phyloP scores from a whole-genome alignment of 2,113 vertebrate species.

The Thomomys bottae region DNA sequence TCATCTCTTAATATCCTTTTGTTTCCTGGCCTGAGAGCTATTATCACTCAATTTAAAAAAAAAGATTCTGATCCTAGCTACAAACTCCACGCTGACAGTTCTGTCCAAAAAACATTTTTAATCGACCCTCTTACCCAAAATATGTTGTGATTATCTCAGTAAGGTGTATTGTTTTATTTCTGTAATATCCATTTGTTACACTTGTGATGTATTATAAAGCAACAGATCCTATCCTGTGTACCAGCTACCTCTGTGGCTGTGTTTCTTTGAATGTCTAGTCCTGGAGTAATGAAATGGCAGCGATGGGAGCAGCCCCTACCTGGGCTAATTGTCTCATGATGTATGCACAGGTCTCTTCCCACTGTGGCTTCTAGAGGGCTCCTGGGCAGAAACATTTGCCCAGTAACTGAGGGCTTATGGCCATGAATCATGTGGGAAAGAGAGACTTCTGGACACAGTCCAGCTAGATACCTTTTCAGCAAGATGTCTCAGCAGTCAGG shows the following conservation, averaged over 20 bases:
- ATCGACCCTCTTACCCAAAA: neutral
- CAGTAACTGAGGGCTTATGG: neutral
- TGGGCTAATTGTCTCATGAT: too few relatives aligned
- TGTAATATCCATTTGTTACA: conserved; percentile 19
- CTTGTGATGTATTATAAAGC: neutral
- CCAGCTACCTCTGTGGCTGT: neutral
- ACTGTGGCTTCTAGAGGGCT: neutral
- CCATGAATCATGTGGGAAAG: neutral
- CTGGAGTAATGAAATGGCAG: neutral
- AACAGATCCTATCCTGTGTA: neutral
- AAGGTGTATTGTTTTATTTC: neutral
- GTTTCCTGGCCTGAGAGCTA: conserved; percentile 39
- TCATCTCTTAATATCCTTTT: conserved; percentile 47
- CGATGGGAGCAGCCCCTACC: neutral
- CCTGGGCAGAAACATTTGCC: neutral
- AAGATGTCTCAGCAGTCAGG: neutral
- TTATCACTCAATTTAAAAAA: neutral
- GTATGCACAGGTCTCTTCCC: too few relatives aligned
- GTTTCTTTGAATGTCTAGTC: neutral
- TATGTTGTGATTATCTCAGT: conserved; percentile 24
- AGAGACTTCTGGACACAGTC: neutral
- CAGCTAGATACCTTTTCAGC: neutral
- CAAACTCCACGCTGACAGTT: conserved; percentile 4
- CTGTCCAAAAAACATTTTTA: conserved; percentile 49
- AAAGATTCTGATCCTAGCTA: conserved; percentile 5